Conservation (phyloP, 2,797 vertebrate species). For the Clarias laeviceps region DNA sequence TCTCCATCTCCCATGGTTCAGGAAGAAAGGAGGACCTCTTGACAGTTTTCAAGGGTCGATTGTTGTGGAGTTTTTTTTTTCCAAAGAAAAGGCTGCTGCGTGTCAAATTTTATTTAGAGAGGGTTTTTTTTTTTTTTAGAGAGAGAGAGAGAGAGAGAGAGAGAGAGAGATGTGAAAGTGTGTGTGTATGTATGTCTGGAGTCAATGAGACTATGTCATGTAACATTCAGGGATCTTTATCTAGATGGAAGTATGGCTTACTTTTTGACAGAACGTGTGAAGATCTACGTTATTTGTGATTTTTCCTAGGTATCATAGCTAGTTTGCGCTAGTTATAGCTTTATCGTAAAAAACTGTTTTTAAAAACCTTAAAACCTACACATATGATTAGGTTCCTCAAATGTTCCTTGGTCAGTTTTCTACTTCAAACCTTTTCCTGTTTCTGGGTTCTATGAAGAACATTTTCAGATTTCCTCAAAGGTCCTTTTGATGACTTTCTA, state of each 20-base stretch:
- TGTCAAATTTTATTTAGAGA: constrained; percentile 29
- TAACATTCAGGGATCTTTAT: neutral
- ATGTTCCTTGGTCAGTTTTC: no score
- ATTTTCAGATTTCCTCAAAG: neutral
- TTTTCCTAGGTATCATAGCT: neutral
- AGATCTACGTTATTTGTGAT: neutral
- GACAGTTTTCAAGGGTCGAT: constrained; percentile 23
- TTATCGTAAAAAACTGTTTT: neutral
- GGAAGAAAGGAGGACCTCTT: constrained; percentile 43
- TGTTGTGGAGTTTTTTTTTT: constrained; percentile 5
- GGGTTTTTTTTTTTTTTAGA: neutral
- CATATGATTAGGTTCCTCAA: neutral
- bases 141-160: constrained; percentile 48
- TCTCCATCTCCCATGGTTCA: constrained; percentile 83
- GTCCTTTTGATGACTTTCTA: neutral
- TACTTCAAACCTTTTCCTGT: no score
- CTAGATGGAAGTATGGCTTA: neutral
- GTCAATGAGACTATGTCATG: constrained; percentile 14
- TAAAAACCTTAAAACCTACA: neutral
- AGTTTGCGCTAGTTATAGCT: neutral
- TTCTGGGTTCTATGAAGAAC: no score
- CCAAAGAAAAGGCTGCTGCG: neutral
- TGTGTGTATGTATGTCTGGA: neutral
- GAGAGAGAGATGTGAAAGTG: neutral
- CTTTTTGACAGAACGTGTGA: neutral